A percentile compares a stretch with the other conserved stretches of the same genome.
These are phyloP conservation scores for Drosophila imparisetae DNA, from an alignment of 2,888 invertebrate genomes.

Conservation along the genomic window DNA sequence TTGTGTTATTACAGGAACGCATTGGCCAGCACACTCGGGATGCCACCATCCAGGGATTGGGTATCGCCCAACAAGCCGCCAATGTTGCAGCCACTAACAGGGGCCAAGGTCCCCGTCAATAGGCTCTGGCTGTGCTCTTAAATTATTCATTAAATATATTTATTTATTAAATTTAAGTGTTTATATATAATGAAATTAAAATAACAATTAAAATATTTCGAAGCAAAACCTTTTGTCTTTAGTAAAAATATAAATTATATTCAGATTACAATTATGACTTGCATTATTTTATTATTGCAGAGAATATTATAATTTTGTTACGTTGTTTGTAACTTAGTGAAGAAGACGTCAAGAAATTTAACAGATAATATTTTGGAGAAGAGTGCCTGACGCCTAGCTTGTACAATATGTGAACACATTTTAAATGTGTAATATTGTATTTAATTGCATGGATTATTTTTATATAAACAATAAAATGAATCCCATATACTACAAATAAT, in stretches of 20 bases:
- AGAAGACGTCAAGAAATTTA: not conserved
- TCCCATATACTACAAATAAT: not conserved
- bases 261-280: not conserved
- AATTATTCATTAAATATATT: not conserved
- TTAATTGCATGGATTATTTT: not conserved
- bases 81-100: slow-evolving; percentile 73
- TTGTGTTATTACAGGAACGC: not conserved
- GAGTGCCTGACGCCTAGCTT: too few species aligned
- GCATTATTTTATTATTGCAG: not conserved
- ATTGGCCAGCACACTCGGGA: slow-evolving; percentile 59
- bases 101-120: not conserved
- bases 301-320: not conserved
- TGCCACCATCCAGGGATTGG: slow-evolving; percentile 72
- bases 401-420: not conserved
- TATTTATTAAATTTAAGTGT: not conserved
- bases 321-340: not conserved
- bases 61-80: slow-evolving; percentile 74
- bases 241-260: not conserved
- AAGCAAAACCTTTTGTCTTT: not conserved
- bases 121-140: rapidly evolving
- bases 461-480: not conserved
- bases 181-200: not conserved
- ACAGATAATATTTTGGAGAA: not conserved
- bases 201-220: rapidly evolving
- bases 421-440: not conserved